Conservation (phyloP, 2,888 invertebrate genomes). For the Drosophila prolongata region DNA sequence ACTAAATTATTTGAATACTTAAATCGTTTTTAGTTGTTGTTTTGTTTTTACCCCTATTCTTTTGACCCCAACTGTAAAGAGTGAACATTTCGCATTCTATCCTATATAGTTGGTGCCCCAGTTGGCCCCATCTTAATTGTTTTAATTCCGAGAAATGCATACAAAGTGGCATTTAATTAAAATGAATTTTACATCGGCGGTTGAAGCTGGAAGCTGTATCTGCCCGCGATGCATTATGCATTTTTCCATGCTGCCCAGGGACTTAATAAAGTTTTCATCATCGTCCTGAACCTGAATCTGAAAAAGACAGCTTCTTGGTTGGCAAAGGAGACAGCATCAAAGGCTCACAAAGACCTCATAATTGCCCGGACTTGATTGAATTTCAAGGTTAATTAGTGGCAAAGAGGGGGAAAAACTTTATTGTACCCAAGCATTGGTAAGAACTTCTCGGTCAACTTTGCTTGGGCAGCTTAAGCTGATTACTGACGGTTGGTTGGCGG, state of each 20-base stretch:
- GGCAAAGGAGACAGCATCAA: slow-evolving; percentile 1
- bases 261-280: slow-evolving; percentile 46
- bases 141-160: slow-evolving; percentile 80
- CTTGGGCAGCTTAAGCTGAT: slow-evolving; percentile 27
- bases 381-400: slow-evolving; percentile 74
- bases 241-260: slow-evolving; percentile 38
- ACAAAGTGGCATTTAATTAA: slow-evolving; percentile 81
- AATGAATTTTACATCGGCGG: slow-evolving; percentile 57
- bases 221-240: slow-evolving; percentile 58
- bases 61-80: neutral
- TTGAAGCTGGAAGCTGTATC: slow-evolving; percentile 24
- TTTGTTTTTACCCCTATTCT: neutral
- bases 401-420: slow-evolving; percentile 17
- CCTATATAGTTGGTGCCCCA: slow-evolving; percentile 58
- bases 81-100: slow-evolving; percentile 11
- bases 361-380: slow-evolving; percentile 65
- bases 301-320: slow-evolving; percentile 1
- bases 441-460: slow-evolving; percentile 29
- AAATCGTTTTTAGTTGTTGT: neutral
- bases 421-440: slow-evolving; percentile 16
- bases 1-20: no score
- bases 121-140: slow-evolving; percentile 68
- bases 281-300: slow-evolving; percentile 32
- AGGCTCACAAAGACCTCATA: slow-evolving; percentile 46
- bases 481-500: slow-evolving; percentile 12